Evolutionary conservation across 2,888 invertebrate species (phyloP), one percentile per base, ranked within the genome.

Genomic region (Helleia helle): DNA sequence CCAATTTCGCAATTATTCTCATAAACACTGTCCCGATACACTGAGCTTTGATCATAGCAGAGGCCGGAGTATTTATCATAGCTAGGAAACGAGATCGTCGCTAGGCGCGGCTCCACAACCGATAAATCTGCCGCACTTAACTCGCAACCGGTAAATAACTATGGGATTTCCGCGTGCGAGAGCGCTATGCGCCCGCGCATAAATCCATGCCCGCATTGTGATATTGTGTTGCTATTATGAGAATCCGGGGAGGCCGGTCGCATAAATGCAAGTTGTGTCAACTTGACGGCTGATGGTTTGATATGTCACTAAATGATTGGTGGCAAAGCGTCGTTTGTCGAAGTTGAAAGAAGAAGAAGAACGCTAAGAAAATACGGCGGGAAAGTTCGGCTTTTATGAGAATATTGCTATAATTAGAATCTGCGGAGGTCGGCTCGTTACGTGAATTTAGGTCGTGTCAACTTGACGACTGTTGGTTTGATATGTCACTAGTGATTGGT

Each of bases 101-200:
- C 59, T 58, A 59, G 61, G 61, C 63, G 65, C 69, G 57, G 61
- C 68, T 67, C 60, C 68, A 59, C 58, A 51, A 58, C 67, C 79
- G 80, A 84, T 84, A 84, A 84, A 84, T 84, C 81, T 79, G 76
- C 77, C 72, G 81, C 81, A 79, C 79, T 81, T 81, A 81, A 71
- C 79, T 79, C 76, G 74, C 81, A 75, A 81, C 81, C 80, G 83
- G 84, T 83, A 84, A 83, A 84, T 83, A 83, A 84, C 83, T 77
- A 81, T 79, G 79, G 77, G 83, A 81, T 84, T 84, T 84, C 84
- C 84, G 81, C 79, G 81, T 84, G 84, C 80, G 73, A 69, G 77
- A 69, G 68, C 68, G 67, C 74, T 80, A 76, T 74, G 77, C 77
- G 76, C 76, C 66, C 60, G 63, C 58, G 73, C 80, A 84, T 84